These are phyloP conservation scores for Syngnathus acus DNA, from an alignment of 2,797 vertebrate genomes.

Conservation along the genomic window DNA sequence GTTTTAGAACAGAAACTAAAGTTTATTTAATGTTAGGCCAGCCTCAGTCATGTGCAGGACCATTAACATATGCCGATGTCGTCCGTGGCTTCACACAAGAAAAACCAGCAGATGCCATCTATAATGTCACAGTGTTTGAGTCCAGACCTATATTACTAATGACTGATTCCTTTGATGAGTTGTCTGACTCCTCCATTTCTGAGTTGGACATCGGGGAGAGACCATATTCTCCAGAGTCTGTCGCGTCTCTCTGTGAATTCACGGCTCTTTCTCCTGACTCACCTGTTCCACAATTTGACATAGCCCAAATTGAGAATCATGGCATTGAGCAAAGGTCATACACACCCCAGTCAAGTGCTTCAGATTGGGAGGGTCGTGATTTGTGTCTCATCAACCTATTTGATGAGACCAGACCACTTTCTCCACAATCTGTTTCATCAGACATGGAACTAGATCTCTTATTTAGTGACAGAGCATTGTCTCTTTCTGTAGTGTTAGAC, in stretches of 20 bases:
- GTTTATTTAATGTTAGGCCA: neutral
- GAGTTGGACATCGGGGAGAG: neutral
- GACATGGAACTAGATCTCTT: slow-evolving; percentile 13
- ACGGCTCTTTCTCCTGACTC: slow-evolving; percentile 9
- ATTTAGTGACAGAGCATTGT: slow-evolving; percentile 8
- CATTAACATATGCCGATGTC: slow-evolving; percentile 23
- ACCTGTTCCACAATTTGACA: slow-evolving; percentile 29
- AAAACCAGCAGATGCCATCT: neutral
- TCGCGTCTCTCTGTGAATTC: neutral
- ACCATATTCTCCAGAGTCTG: slow-evolving; percentile 8
- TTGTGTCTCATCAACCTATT: slow-evolving; percentile 19
- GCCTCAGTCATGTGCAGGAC: neutral
- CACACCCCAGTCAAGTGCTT: slow-evolving; percentile 24
- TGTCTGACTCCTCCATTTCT: neutral
- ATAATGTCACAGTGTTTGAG: neutral
- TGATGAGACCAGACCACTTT: slow-evolving; percentile 11
- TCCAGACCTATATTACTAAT: neutral
- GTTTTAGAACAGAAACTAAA: neutral
- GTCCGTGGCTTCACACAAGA: neutral
- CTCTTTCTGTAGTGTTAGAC: neutral
- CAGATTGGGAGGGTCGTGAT: slow-evolving; percentile 35
- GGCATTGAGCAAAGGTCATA: slow-evolving; percentile 1
- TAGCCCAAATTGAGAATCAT: neutral
- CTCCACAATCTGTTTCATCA: slow-evolving; percentile 21
- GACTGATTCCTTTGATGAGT: neutral